Base-by-base conservation (phyloP, 30 jellyfish, hydroid and myxozoan species). In the Hydractinia symbiolongicarpus region DNA sequence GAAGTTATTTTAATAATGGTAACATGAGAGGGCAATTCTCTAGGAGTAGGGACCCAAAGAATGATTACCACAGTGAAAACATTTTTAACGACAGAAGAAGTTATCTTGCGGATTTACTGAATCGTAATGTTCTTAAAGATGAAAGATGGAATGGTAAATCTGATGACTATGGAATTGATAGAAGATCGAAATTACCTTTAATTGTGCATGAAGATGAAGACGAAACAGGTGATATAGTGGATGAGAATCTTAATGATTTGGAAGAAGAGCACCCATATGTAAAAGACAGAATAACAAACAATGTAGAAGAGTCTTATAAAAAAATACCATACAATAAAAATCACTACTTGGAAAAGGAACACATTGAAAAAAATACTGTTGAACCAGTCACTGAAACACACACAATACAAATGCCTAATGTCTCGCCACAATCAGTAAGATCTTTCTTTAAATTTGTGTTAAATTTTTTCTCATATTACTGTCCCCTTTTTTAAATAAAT, bases 371-470 rank as follows among this genome's bases (percentile, higher is more conserved):
- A 7, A 69, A 30, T 15, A 20, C 68, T 17, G 55, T 61, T 52
- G 66, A 50, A 53, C 60, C 82, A 61, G 77, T 73, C 66, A 82
- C 74, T 19, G 85, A 78, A 50, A 75, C 64, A 77, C 84, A 66
- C 61, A 19, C 82, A 16, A 70, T 92, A 50, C 66, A 67, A 7
- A 92, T 92, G 98, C 98, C 98, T 19, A 95, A 93, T 4, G 96
- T 92, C 5, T 77, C 98, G 19, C 98, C 98, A 5, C 73, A 92
- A 21, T 62, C 85, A 79, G 97, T 90, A 85, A 9, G 67, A 14
- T 54, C 14, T 53, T 15, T 55, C 2, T 79, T 4, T 9, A 19
- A 57, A 44, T 15, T 58, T 9, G 60, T 14, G 16, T 57, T 79
- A 50, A 57, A 3, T 77, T 77, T 17, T 61, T 14, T 20, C 15